Percentiles rank a stretch among this genome's conserved stretches.
These are phyloP conservation scores for Spongilla lacustris DNA, from an alignment of 37 sponge, comb jelly and placozoan genomes.

Conservation along the genomic window DNA sequence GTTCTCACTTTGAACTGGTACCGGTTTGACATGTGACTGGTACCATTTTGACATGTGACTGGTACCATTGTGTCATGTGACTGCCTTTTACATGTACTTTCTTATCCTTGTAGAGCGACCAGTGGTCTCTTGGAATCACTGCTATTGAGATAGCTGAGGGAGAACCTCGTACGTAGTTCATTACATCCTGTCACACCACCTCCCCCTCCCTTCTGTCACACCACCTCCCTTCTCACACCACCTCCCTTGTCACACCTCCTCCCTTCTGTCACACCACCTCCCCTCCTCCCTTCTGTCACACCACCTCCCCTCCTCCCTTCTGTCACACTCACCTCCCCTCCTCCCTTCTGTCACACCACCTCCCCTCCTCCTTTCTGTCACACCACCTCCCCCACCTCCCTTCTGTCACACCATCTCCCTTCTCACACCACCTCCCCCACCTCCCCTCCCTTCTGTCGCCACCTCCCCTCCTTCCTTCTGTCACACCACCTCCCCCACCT, in stretches of 20 bases:
- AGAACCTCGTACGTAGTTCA: conserved; percentile 71
- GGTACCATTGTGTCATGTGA: background rate
- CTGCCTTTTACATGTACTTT: background rate
- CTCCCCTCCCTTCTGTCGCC: background rate
- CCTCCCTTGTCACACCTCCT: background rate
- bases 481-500: background rate
- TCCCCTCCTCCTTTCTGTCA: background rate
- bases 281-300: background rate
- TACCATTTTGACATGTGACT: too few species aligned
- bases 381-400: background rate
- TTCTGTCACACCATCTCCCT: background rate
- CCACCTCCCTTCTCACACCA: background rate
- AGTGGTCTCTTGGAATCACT: conserved; percentile 98
- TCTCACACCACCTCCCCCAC: background rate
- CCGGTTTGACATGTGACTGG: too few species aligned
- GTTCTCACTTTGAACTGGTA: too few species aligned
- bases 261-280: background rate
- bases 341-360: background rate
- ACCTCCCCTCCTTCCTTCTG: too few species aligned
- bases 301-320: background rate
- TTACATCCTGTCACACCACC: background rate
- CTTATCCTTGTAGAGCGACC: conserved; percentile 94
- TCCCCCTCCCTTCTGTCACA: background rate
- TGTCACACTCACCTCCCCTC: background rate
- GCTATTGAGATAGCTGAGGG: conserved; percentile 97